Conservation (phyloP, 2,888 invertebrate genomes). For the Eilema caniola region DNA sequence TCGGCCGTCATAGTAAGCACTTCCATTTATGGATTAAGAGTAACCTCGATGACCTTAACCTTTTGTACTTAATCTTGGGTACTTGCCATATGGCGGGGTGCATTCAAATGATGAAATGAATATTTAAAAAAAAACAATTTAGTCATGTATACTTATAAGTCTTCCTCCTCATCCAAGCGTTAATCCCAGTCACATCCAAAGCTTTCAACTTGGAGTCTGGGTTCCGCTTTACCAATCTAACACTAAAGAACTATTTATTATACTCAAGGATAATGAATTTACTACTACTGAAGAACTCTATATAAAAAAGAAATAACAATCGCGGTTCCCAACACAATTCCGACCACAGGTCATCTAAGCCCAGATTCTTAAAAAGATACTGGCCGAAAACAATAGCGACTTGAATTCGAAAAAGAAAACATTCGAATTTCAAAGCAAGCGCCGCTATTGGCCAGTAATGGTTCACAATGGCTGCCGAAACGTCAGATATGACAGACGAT, state of each 20-base stretch:
- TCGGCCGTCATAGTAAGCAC: too few species aligned
- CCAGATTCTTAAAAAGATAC: conserved; percentile 49
- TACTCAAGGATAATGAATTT: neutral
- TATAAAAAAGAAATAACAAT: neutral
- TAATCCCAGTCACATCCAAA: too few species aligned
- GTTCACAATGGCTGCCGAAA: conserved; percentile 74
- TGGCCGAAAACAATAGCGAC: conserved; percentile 67
- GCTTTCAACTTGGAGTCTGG: too few species aligned
- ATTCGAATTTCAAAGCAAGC: conserved; percentile 71
- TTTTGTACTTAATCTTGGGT: too few species aligned
- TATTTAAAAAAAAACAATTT: too few species aligned
- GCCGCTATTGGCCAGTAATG: conserved; percentile 70
- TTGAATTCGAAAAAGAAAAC: conserved; percentile 69
- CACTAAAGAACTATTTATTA: neutral
- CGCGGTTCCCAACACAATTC: conserved; percentile 10
- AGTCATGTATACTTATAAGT: neutral
- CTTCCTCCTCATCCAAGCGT: too few species aligned
- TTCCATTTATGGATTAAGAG: too few species aligned
- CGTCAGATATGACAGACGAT: conserved; percentile 81
- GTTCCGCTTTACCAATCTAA: too few species aligned
- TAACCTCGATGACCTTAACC: too few species aligned
- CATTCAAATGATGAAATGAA: too few species aligned
- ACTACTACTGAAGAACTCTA: neutral
- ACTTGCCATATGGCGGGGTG: too few species aligned
- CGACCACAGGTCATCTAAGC: conserved; percentile 26